phyloP scores from a whole-genome alignment of 2,797 vertebrate species.

The Hoplostethus mediterraneus region DNA sequence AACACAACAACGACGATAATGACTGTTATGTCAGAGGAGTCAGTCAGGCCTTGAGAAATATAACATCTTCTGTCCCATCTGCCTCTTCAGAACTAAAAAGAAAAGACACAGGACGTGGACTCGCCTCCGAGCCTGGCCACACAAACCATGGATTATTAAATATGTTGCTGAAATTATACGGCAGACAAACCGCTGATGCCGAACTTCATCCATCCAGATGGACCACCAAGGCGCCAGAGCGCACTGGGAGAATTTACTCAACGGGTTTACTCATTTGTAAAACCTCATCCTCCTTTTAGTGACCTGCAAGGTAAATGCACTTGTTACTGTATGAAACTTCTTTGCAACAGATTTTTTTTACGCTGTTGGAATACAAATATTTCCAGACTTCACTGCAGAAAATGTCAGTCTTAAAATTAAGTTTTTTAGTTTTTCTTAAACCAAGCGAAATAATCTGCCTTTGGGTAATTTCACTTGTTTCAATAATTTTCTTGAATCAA shows the following conservation, averaged over 20 bases:
- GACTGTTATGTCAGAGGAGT: constrained; percentile 43
- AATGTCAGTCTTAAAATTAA: not conserved
- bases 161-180: constrained; percentile 33
- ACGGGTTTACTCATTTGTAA: constrained; percentile 19
- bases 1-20: constrained; percentile 33
- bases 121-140: constrained; percentile 3
- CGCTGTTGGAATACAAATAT: too few species aligned
- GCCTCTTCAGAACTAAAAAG: not conserved
- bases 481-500: not conserved
- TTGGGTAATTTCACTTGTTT: not conserved
- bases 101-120: not conserved
- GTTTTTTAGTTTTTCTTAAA: too few species aligned
- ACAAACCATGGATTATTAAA: constrained; percentile 40
- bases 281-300: constrained; percentile 30
- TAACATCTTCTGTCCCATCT: not conserved
- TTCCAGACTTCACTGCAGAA: not conserved
- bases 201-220: constrained; percentile 53
- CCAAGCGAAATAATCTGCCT: too few species aligned
- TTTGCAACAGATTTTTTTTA: constrained; percentile 2
- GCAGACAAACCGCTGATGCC: constrained; percentile 54
- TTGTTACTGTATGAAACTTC: constrained; percentile 29
- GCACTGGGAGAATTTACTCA: constrained; percentile 44
- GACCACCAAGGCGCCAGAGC: constrained; percentile 67
- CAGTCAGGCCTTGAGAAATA: not conserved
- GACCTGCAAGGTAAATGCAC: constrained; percentile 31